Evolutionary conservation across 2,113 vertebrate species (phyloP), one percentile per base, ranked within the genome.

Genomic region (Eulemur rufifrons): DNA sequence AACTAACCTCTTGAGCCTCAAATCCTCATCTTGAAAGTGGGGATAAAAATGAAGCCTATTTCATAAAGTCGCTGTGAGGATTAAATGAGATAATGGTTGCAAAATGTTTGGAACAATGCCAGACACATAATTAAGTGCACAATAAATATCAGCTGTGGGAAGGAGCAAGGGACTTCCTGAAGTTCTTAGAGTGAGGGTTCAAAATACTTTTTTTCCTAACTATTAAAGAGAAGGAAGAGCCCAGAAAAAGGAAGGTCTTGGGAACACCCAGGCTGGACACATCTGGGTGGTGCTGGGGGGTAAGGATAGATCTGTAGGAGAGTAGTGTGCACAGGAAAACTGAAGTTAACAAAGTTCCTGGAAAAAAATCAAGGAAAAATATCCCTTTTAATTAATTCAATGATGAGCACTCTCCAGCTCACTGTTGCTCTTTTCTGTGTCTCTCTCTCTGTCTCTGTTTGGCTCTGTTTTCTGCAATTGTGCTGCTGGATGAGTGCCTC

Each of bases 61-160:
- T 92, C 64, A 59, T 74, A 92, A 95, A 76, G 80, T 82, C 73
- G 25, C 81, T 76, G 23, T 68, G 61, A 95, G 54, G 50, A 94
- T 84, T 96, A 92, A 97, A 92, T 93, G 85, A 95, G 69, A 76
- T 96, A 94, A 85, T 87, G 86, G 71, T 73, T 69, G 59, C 94
- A 90, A 95, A 93, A 94, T 61, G 21, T 96, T 95, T 96, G 85
- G 54, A 96, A 82, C 84, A 87, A 92, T 71, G 71, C 84, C 96
- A 92, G 73, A 82, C 47, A 64, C 45, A 71, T 82, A 97, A 94
- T 94, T 89, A 86, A 94, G 45, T 95, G 50, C 17, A 47, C 15
- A 27, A 45, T 95, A 96, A 95, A 95, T 96, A 89, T 81, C 96
- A 76, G 59, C 95, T 91, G 25, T 97, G 92, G 29, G 80, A 97